Conservation (phyloP, 2,797 vertebrate species). For the Harpia harpyja region DNA sequence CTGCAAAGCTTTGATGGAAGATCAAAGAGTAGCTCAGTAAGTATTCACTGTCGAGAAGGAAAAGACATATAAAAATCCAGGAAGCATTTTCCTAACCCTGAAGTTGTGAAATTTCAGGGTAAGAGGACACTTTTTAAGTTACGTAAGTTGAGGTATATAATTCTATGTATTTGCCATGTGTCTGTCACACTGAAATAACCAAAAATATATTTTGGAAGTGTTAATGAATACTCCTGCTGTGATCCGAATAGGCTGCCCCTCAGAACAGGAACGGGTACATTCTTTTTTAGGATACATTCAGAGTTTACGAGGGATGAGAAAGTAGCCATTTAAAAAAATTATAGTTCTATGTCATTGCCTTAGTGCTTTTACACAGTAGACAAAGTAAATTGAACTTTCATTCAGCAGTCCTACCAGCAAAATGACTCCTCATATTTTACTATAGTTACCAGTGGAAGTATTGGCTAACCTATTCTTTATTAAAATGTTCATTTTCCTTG, state of each 20-base stretch:
- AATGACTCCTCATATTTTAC: conserved; percentile 55
- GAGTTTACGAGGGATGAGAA: not conserved
- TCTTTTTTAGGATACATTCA: conserved; percentile 2
- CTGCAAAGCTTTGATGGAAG: not conserved
- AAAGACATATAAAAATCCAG: not conserved
- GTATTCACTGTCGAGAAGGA: not conserved
- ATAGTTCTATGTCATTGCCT: not conserved
- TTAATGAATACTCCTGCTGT: not conserved
- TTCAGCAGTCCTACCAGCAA: conserved; percentile 32
- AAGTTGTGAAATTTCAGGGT: not conserved
- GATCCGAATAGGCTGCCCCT: not conserved
- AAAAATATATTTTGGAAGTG: not conserved
- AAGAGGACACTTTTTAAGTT: not conserved
- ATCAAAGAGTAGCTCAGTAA: not conserved
- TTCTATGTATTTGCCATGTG: not conserved
- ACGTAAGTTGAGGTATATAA: not conserved
- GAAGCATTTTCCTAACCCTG: not conserved
- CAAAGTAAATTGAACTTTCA: conserved; percentile 52
- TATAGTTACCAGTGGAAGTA: conserved; percentile 46
- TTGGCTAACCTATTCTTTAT: conserved; percentile 59
- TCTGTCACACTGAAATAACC: not conserved
- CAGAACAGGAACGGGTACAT: not conserved
- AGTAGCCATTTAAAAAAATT: not conserved
- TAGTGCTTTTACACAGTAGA: conserved; percentile 24
- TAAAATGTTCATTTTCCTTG: conserved; percentile 56